Evolutionary conservation across 2,888 invertebrate genomes (phyloP), one percentile per base, ranked within the genome.

Genomic region (Orthosia incerta): DNA sequence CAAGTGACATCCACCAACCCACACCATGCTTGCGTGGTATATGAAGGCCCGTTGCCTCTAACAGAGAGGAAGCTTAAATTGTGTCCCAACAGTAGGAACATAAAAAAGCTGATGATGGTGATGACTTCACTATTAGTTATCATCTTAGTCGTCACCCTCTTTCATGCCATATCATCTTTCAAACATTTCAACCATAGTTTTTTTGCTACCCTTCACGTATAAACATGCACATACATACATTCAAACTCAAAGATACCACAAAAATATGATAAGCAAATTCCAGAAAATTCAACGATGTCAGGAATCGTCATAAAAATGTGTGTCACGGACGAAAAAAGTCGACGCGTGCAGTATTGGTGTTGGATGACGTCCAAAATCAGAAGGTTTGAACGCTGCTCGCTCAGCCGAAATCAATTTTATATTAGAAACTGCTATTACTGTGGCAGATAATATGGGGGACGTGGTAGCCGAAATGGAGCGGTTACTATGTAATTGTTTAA

Each of bases 341-440:
- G 56, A 76, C 57, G 71, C 82, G 79, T 84, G 85, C 89, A 84
- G 80, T 85, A 88, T 84, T 85, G 80, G 75, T 65, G 55, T 89
- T 91, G 91, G 91, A 90, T 81, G 80, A 69, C 79, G 71, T 91
- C 91, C 91, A 91, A 90, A 85, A 85, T 80, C 78, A 72, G 81
- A 77, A 80, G 73, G 82, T 71, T 79, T 68, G 63, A 74, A 68
- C 72, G 74, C 57, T 82, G 90, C 87, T 79, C 85, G 87, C 79
- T 91, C 90, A 87, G 88, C 87, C 80, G 86, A 90, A 90, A 90
- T 90, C 89, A 89, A 91, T 91, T 90, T 89, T 88, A 87, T 88
- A 90, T 88, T 84, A 86, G 83, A 82, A 85, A 72, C 82, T 77
- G 65, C 71, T 86, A 83, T 84, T 85, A 84, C 80, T 77, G 72